Percentiles rank a stretch among this genome's conserved stretches.
These are phyloP conservation scores for Gobio gobio DNA, from an alignment of 2,113 vertebrate genomes.

Conservation along the genomic window DNA sequence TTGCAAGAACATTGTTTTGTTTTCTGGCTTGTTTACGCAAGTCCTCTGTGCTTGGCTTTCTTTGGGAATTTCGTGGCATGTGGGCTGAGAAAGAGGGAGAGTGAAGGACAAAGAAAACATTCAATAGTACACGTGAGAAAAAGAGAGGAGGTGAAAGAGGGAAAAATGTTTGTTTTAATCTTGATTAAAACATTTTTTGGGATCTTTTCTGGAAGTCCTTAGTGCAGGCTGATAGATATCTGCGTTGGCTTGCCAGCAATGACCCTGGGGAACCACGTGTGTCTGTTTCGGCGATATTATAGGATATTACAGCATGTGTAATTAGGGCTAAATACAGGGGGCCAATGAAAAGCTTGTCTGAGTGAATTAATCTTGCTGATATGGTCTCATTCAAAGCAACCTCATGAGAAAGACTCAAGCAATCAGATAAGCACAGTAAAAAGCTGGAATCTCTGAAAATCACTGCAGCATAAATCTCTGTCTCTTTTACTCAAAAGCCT, in stretches of 20 bases:
- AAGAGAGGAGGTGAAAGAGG: conserved; percentile 52
- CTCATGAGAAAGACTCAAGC: not conserved
- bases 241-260: conserved; percentile 54
- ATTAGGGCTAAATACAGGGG: conserved; percentile 55
- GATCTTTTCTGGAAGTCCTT: conserved; percentile 62
- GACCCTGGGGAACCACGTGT: conserved; percentile 50
- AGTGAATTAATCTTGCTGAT: conserved; percentile 47
- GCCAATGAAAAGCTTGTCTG: conserved; percentile 42
- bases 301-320: conserved; percentile 57
- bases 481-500: not conserved
- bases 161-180: conserved; percentile 48
- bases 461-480: not conserved
- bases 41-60: conserved; percentile 45
- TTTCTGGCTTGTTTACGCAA: conserved; percentile 51
- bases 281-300: conserved; percentile 57
- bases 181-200: conserved; percentile 67
- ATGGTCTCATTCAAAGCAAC: conserved; percentile 28
- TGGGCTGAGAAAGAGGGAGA: conserved; percentile 39
- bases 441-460: conserved; percentile 1
- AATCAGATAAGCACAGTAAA: not conserved
- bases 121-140: conserved; percentile 56
- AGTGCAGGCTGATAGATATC: conserved; percentile 64
- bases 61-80: conserved; percentile 44
- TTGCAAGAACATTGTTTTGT: conserved; percentile 39
- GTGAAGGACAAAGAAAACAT: conserved; percentile 53